These are phyloP conservation scores for Operophtera brumata DNA, from an alignment of 2,888 invertebrate genomes.

Conservation along the genomic window DNA sequence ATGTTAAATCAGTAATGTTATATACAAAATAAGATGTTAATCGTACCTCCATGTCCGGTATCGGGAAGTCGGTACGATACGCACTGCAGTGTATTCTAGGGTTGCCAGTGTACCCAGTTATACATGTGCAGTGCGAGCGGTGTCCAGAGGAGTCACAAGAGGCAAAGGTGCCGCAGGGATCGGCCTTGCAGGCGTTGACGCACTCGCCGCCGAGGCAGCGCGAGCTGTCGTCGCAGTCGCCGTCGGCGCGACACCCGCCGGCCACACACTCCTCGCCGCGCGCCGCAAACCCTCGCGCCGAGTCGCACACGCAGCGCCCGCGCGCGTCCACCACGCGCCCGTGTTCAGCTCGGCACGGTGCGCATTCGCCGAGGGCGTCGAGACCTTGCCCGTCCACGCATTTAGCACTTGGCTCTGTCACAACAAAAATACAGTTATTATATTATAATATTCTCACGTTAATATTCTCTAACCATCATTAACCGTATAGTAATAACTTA, in stretches of 20 bases:
- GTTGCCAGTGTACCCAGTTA: conserved; percentile 88
- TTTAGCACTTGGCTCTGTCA: conserved; percentile 78
- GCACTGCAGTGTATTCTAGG: conserved; percentile 86
- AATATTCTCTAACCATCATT: too few species aligned
- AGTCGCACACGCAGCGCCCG: conserved; percentile 91
- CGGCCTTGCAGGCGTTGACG: conserved; percentile 88
- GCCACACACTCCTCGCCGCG: conserved; percentile 90
- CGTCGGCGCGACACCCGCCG: conserved; percentile 85
- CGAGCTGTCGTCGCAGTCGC: conserved; percentile 88
- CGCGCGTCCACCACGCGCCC: conserved; percentile 88
- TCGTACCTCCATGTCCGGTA: conserved; percentile 87
- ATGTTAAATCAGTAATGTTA: not conserved
- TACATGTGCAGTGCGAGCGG: conserved; percentile 88
- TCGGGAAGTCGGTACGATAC: conserved; percentile 90
- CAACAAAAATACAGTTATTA: not conserved
- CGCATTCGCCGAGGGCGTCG: conserved; percentile 88
- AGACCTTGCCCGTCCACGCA: conserved; percentile 90
- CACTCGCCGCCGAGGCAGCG: conserved; percentile 90
- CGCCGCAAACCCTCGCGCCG: conserved; percentile 88
- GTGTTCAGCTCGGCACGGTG: conserved; percentile 85
- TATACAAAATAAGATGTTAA: too few species aligned
- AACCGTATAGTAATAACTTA: conserved; percentile 67
- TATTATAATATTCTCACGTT: not conserved
- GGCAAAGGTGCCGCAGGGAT: conserved; percentile 88
- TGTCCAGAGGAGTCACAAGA: conserved; percentile 89